Evolutionary conservation across 2,113 vertebrate species (phyloP).

Genomic region (Scomber scombrus): DNA sequence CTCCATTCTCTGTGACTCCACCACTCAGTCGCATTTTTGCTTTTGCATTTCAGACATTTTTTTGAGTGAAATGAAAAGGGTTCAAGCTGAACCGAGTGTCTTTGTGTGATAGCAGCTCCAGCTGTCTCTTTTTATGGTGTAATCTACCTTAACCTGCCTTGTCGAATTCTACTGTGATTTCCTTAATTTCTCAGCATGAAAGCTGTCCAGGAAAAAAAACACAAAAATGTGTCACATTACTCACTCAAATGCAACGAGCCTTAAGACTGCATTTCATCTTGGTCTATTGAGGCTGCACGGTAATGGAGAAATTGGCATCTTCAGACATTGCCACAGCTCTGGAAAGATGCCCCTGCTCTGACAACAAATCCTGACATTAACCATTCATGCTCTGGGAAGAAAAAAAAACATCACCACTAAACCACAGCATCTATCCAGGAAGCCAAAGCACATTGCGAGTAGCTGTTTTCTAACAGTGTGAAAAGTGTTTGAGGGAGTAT

Average conservation of each 20-base stretch:
- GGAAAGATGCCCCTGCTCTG: conserved; percentile 49
- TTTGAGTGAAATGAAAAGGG: background rate
- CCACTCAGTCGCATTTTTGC: background rate
- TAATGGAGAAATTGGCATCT: conserved; percentile 59
- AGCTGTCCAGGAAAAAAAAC: conserved; percentile 4
- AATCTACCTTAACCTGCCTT: background rate
- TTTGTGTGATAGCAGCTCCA: background rate
- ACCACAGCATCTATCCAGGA: conserved; percentile 28
- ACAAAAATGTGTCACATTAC: conserved; percentile 20
- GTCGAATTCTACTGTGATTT: background rate
- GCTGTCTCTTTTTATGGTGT: background rate
- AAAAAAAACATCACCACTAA: conserved; percentile 15
- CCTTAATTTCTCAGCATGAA: background rate
- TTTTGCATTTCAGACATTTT: conserved; percentile 16
- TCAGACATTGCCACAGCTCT: conserved; percentile 51
- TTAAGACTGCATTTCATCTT: conserved; percentile 45
- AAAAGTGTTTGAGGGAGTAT: conserved; percentile 22
- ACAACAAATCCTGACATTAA: conserved; percentile 47
- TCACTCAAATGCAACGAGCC: conserved; percentile 31
- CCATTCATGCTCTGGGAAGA: conserved; percentile 26
- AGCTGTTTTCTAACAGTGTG: conserved; percentile 29
- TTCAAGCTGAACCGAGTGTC: background rate
- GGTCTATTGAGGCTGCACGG: conserved; percentile 38
- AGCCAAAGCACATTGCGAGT: conserved; percentile 28
- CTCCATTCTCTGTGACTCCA: background rate